Base-by-base conservation (phyloP, 2,797 vertebrate genomes). In the Sparus aurata region DNA sequence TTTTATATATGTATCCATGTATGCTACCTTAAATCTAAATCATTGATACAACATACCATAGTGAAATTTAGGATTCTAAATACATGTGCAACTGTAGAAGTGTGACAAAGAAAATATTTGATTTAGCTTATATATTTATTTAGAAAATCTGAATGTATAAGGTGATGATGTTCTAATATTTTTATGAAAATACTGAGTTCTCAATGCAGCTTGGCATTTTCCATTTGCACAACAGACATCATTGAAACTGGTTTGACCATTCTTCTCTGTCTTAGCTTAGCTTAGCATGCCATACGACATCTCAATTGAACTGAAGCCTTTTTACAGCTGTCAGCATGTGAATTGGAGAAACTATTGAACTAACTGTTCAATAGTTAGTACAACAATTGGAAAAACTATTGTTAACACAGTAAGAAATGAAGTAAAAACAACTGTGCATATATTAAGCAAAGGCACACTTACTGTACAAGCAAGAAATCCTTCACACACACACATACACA, bases 371-470 rank as follows among this genome's bases (percentile, higher is more conserved):
- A 27, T 27, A 27, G 27, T 2, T 27, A 27, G 27, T 27, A 27
- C 27, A 27, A 30, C 17, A 60, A 47, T 9, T 13, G 3, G 4
- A 62, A 53, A 41, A 9, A 69, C 3, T 9, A 46, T 3, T 46
- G 16, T 52, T 55, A 5, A 23, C 10, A 43, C 23, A 70, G 18
- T 12, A 63, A 18, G 12, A 41, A 77, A 47, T 12, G 60, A 64
- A 34, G 3, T 22, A 16, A 55, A 46, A 78, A 11, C 49, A 70
- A 47, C 4, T 11, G 5, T 23, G n/a, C 50, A 43, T 23, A 50
- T 11, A 53, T n/a, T 16, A 16, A 10, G 22, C 49, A 70, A 75
- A 85, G 3, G 12, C 18, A 84, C 60, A 82, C 59, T 85, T 86
- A 83, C 83, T 66, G 52, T 66, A 57, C 34, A 30, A 77, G 23